Conservation (phyloP, 2,888 invertebrate genomes). For the Diplolepis rosae region DNA sequence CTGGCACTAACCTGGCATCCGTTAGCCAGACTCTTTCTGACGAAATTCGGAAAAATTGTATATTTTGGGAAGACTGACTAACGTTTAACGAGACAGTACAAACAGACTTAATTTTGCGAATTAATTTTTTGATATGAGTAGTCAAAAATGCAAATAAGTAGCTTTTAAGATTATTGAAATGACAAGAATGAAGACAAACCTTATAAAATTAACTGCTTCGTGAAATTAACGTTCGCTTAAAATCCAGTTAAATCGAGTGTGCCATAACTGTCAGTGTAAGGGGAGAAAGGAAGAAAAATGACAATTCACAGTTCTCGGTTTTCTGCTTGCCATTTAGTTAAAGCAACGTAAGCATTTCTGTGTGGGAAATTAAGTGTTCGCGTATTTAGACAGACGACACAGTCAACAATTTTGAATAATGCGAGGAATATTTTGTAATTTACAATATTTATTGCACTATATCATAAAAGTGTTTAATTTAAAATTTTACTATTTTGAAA, state of each 20-base stretch:
- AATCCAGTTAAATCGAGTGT: constrained; percentile 20
- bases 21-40: too few species aligned
- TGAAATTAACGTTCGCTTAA: not conserved
- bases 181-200: not conserved
- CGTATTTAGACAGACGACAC: constrained; percentile 12
- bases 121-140: too few species aligned
- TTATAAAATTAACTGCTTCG: not conserved
- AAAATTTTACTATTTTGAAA: too few species aligned
- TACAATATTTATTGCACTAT: too few species aligned
- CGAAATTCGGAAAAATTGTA: too few species aligned
- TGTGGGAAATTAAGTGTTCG: constrained; percentile 61
- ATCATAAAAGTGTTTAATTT: too few species aligned
- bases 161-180: not conserved
- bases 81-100: too few species aligned
- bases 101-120: too few species aligned
- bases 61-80: too few species aligned
- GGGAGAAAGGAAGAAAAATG: constrained; percentile 44
- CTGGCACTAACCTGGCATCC: too few species aligned
- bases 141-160: not conserved
- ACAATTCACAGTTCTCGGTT: constrained; percentile 45
- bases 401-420: not conserved
- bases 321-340: constrained; percentile 47
- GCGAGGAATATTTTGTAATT: too few species aligned
- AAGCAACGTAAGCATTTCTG: constrained; percentile 66
- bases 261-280: constrained; percentile 30